These are phyloP conservation scores for Acanthosepion pharaonis DNA, from an alignment of 2,888 invertebrate species.

Conservation along the genomic window DNA sequence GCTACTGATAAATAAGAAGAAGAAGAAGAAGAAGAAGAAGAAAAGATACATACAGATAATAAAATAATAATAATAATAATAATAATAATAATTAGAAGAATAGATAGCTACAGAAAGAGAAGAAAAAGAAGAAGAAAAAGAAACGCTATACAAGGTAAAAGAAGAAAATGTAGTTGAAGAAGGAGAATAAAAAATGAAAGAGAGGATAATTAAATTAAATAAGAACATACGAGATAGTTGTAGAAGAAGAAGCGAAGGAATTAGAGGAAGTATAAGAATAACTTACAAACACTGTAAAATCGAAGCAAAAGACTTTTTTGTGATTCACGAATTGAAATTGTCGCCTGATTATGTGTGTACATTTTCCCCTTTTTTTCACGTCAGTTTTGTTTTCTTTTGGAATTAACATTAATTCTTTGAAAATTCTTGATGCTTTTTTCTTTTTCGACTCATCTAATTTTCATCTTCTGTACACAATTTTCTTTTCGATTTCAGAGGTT, in stretches of 20 bases:
- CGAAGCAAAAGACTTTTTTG: too few relatives aligned
- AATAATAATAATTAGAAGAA: not conserved
- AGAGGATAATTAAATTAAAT: too few relatives aligned
- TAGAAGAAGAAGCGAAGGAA: too few relatives aligned
- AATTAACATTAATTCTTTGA: not conserved
- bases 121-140: not conserved
- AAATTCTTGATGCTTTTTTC: not conserved
- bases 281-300: too few relatives aligned
- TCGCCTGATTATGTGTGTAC: not conserved
- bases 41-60: too few relatives aligned
- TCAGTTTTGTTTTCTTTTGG: not conserved
- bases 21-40: not conserved
- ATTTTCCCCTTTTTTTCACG: not conserved
- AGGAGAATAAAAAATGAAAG: too few relatives aligned
- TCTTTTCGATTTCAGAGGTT: not conserved
- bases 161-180: too few relatives aligned
- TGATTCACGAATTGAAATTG: not conserved
- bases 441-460: not conserved
- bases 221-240: too few relatives aligned
- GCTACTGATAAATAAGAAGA: too few relatives aligned
- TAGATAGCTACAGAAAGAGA: not conserved
- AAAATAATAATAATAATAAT: too few relatives aligned
- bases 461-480: not conserved
- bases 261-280: too few relatives aligned
- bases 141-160: not conserved